Conservation (phyloP, 1,140 invertebrate genomes). For the Nephotettix cincticeps region DNA sequence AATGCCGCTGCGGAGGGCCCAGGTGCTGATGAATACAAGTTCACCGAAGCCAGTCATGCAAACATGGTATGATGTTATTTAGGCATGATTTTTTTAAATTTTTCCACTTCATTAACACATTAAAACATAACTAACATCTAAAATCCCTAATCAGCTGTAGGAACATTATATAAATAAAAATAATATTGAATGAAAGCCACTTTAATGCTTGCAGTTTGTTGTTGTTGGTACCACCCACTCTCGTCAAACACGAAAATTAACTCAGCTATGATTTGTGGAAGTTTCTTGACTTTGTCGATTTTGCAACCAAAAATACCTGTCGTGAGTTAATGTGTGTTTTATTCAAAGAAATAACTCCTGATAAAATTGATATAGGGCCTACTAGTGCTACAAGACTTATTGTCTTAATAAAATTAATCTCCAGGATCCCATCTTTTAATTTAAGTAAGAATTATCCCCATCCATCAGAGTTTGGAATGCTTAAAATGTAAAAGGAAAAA, state of each 20-base stretch:
- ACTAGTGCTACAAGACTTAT: too few relatives aligned
- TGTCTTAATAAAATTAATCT: too few relatives aligned
- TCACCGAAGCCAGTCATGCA: slow-evolving; percentile 43
- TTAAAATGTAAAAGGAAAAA: too few relatives aligned
- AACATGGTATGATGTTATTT: slow-evolving; percentile 31
- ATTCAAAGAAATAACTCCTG: neutral
- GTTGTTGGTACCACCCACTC: too few relatives aligned
- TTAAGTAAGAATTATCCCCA: too few relatives aligned
- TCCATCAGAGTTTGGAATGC: too few relatives aligned
- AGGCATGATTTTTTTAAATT: neutral
- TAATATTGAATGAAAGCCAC: neutral
- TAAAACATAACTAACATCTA: neutral
- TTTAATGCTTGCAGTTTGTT: neutral
- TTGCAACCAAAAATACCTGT: too few relatives aligned
- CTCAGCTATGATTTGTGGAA: neutral
- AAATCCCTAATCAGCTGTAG: neutral
- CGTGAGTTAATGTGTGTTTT: too few relatives aligned
- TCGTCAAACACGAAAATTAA: too few relatives aligned
- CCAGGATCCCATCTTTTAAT: too few relatives aligned
- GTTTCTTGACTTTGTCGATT: neutral
- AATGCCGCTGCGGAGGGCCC: slow-evolving; percentile 36
- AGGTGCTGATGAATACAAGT: slow-evolving; percentile 44
- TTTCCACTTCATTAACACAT: neutral
- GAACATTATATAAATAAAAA: neutral
- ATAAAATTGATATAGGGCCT: too few relatives aligned